Percentiles rank a stretch among this genome's conserved stretches.
Conservation (phyloP, 2,113 vertebrate species). For the Muntiacus muntjak region DNA sequence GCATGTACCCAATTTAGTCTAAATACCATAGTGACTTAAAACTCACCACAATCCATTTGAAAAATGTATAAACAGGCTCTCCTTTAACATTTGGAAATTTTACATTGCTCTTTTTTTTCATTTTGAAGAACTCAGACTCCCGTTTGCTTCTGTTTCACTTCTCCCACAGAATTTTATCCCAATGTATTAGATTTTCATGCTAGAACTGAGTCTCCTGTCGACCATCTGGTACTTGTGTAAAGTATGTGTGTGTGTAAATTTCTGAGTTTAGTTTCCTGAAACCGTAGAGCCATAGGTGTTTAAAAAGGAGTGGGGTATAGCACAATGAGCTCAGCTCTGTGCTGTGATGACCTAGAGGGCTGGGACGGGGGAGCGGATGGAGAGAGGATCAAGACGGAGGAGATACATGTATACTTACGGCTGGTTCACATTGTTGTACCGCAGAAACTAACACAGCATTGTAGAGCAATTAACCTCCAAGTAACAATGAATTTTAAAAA, state of each 20-base stretch:
- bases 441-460: neutral
- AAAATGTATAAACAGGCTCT: constrained; percentile 5
- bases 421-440: neutral
- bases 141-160: neutral
- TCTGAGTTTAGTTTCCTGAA: neutral
- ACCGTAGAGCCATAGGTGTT: neutral
- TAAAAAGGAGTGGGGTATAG: neutral
- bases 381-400: neutral
- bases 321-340: neutral
- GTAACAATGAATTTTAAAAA: neutral
- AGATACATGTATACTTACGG: neutral
- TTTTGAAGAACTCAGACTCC: neutral
- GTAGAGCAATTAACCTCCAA: neutral
- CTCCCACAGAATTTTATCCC: neutral
- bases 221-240: neutral
- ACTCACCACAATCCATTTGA: neutral
- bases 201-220: neutral
- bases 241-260: neutral
- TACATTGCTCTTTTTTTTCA: neutral
- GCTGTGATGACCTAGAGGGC: neutral
- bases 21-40: constrained; percentile 26
- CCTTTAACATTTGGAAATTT: neutral
- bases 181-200: neutral
- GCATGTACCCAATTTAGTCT: neutral
- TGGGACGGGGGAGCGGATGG: rapidly evolving